Evolutionary conservation across 2,797 vertebrate genomes (phyloP).

Genomic region (Sebastes miniatus): DNA sequence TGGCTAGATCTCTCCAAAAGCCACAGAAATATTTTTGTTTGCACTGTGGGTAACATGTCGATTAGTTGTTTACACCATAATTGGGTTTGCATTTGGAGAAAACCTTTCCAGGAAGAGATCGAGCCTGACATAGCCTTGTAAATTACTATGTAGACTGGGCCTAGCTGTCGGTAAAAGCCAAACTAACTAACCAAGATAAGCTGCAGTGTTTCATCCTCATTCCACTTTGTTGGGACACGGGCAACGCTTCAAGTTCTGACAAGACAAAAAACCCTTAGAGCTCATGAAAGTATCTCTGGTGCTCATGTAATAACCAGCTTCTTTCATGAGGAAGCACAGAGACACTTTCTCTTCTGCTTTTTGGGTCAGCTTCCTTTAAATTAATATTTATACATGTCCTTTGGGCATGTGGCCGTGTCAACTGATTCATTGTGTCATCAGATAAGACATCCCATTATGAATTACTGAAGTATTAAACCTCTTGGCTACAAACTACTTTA

Average conservation of each 20-base stretch:
- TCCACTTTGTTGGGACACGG: constrained; percentile 32
- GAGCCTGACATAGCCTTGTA: neutral
- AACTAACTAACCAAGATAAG: neutral
- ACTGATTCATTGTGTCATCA: neutral
- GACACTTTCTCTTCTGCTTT: constrained; percentile 21
- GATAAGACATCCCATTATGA: neutral
- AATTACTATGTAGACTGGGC: neutral
- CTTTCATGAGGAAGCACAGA: neutral
- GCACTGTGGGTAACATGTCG: neutral
- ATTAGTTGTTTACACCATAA: neutral
- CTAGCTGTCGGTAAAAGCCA: neutral
- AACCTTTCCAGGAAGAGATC: neutral
- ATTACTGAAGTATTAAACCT: neutral
- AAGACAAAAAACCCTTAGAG: constrained; percentile 29
- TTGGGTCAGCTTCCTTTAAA: neutral
- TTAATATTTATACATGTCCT: neutral
- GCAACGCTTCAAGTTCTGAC: constrained; percentile 60
- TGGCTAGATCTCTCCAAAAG: neutral
- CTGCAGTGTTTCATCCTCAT: constrained; percentile 31
- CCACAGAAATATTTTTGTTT: neutral
- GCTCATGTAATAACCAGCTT: neutral
- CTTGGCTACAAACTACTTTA: neutral
- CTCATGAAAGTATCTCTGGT: constrained; percentile 9
- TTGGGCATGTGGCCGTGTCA: neutral
- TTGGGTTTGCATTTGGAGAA: constrained; percentile 3